Evolutionary conservation across 2,113 vertebrate species (phyloP).

Genomic region (Buteo buteo): DNA sequence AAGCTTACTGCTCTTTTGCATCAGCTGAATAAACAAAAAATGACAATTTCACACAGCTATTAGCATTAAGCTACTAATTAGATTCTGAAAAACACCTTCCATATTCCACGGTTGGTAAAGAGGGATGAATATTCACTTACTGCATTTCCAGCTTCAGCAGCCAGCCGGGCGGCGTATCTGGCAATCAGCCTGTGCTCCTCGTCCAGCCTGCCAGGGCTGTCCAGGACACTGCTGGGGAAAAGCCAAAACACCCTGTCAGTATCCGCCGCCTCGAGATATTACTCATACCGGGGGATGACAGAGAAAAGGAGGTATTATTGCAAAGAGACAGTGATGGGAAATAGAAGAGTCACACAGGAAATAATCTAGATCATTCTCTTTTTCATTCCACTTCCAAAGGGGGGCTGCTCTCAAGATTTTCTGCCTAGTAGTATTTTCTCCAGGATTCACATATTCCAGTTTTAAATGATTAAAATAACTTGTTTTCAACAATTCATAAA

Average conservation of each 20-base stretch:
- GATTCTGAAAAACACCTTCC: neutral
- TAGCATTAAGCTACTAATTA: no score
- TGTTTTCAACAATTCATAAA: neutral
- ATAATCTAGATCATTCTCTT: fast-evolving
- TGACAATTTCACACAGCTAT: fast-evolving
- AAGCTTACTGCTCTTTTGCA: neutral
- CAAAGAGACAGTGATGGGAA: neutral
- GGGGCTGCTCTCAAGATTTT: neutral
- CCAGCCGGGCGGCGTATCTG: constrained; percentile 89
- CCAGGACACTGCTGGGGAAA: constrained; percentile 79
- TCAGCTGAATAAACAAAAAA: neutral
- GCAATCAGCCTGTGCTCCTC: constrained; percentile 95
- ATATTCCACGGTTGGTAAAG: fast-evolving
- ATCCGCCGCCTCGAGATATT: fast-evolving
- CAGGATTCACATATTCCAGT: neutral
- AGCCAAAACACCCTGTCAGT: neutral
- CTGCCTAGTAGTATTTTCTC: neutral
- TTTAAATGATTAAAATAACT: neutral
- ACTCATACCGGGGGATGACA: neutral
- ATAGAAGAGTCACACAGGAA: neutral
- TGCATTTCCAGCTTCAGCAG: constrained; percentile 87
- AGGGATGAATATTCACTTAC: constrained; percentile 70
- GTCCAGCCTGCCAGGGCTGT: constrained; percentile 90
- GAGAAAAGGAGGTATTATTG: neutral
- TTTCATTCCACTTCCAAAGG: fast-evolving